phyloP scores from a whole-genome alignment of 2,888 invertebrate species.

The Diarsia dahlii region DNA sequence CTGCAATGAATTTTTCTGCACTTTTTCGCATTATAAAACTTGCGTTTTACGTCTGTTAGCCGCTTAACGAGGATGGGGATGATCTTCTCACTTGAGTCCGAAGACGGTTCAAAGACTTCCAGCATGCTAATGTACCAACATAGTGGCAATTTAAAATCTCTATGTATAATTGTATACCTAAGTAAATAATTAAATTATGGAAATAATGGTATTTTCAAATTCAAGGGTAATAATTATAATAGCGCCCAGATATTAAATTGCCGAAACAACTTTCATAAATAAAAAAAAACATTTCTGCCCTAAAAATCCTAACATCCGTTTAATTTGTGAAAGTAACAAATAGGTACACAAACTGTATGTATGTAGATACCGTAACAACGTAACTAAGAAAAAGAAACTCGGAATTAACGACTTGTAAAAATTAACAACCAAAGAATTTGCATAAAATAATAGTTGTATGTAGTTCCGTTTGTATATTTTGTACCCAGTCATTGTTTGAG shows the following conservation, averaged over 20 bases:
- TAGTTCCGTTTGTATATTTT: constrained; percentile 25
- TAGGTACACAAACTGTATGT: not conserved
- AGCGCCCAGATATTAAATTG: constrained; percentile 39
- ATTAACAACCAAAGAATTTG: constrained; percentile 41
- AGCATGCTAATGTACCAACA: too few relatives aligned
- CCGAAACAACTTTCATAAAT: not conserved
- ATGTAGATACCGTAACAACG: constrained; percentile 16
- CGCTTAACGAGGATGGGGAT: too few relatives aligned
- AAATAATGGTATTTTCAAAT: constrained; percentile 11
- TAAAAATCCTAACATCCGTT: constrained; percentile 31
- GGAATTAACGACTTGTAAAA: constrained; percentile 58
- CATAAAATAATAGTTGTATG: constrained; percentile 38
- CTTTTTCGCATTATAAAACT: too few relatives aligned
- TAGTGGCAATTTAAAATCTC: too few relatives aligned
- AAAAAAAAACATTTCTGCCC: constrained; percentile 26
- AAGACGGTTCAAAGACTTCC: too few relatives aligned
- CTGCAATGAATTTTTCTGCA: too few relatives aligned
- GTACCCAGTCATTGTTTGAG: not conserved
- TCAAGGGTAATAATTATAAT: constrained; percentile 12
- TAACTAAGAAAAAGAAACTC: constrained; percentile 57
- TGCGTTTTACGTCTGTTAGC: too few relatives aligned
- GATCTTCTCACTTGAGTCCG: too few relatives aligned
- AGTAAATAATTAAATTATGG: constrained; percentile 5
- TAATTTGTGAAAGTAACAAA: constrained; percentile 48
- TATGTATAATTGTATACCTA: too few relatives aligned